These are phyloP conservation scores for Dryococelus australis DNA, from an alignment of 2,888 invertebrate species.

Conservation along the genomic window DNA sequence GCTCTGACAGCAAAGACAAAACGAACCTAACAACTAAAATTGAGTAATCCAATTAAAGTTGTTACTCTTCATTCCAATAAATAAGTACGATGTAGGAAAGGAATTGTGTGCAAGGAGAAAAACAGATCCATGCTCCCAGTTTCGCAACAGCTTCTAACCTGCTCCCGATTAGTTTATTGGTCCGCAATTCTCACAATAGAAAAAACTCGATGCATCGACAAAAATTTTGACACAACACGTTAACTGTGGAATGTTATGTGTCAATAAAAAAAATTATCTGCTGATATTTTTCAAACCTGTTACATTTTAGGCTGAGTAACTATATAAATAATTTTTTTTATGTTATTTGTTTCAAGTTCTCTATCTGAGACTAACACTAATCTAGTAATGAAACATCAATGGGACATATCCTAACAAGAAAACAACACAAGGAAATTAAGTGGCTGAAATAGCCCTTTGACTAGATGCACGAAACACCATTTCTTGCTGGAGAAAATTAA, in stretches of 20 bases:
- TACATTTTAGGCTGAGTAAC: conserved; percentile 38
- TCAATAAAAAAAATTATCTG: conserved; percentile 17
- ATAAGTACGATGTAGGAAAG: conserved; percentile 29
- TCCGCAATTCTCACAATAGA: conserved; percentile 47
- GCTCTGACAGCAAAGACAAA: conserved; percentile 24
- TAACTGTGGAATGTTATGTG: conserved; percentile 45
- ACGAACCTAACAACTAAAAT: conserved; percentile 28
- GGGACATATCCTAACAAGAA: conserved; percentile 37
- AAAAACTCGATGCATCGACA: conserved; percentile 42
- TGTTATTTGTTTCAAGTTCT: conserved; percentile 23
- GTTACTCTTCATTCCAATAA: not conserved
- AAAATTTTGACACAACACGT: conserved; percentile 41
- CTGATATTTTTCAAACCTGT: conserved; percentile 10
- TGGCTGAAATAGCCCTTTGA: conserved; percentile 39
- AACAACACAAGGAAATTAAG: conserved; percentile 34
- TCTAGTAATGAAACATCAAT: conserved; percentile 38
- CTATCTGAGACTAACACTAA: conserved; percentile 32
- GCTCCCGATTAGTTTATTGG: conserved; percentile 41
- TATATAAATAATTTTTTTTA: conserved; percentile 34
- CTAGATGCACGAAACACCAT: conserved; percentile 41
- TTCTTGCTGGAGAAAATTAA: not conserved
- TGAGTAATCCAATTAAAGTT: conserved; percentile 13
- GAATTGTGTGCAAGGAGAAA: conserved; percentile 36
- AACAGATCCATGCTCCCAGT: conserved; percentile 40
- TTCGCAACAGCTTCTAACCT: conserved; percentile 39